A percentile compares a stretch with the other conserved stretches of the same genome.
Conservation (phyloP, 2,888 invertebrate species). For the Miltochrista miniata region DNA sequence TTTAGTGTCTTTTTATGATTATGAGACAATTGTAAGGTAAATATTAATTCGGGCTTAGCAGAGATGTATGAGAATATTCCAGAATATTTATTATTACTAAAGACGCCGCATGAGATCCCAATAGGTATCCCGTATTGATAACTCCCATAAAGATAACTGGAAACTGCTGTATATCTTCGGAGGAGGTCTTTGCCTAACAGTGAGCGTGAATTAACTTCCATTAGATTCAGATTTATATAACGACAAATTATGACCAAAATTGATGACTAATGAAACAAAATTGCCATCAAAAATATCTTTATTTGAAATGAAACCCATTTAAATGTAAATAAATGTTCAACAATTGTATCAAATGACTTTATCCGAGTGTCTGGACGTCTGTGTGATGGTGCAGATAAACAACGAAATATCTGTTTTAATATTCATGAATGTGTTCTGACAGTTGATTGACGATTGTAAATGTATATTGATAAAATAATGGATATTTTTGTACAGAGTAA, state of each 20-base stretch:
- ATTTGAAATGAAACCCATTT: conserved; percentile 18
- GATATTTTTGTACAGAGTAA: not conserved
- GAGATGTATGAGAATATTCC: too few species aligned
- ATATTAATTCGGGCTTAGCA: too few species aligned
- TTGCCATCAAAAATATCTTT: not conserved
- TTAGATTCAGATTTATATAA: too few species aligned
- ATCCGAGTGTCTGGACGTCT: conserved; percentile 19
- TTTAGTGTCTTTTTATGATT: too few species aligned
- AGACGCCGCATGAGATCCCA: too few species aligned
- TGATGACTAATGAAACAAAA: not conserved
- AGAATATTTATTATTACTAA: too few species aligned
- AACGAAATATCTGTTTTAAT: not conserved
- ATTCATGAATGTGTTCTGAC: conserved; percentile 8
- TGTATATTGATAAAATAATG: conserved; percentile 13
- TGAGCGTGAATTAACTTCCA: too few species aligned
- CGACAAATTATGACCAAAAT: not conserved
- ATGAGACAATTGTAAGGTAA: too few species aligned
- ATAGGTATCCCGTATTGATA: too few species aligned
- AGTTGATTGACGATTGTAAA: conserved; percentile 26
- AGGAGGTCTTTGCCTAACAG: too few species aligned
- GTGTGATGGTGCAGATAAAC: conserved; percentile 4
- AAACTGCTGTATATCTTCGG: not conserved
- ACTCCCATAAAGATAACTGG: too few species aligned
- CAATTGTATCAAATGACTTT: conserved; percentile 33
- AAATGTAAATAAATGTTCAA: conserved; percentile 13